Conservation (phyloP, 2,888 invertebrate species). For the Euproctis similis region DNA sequence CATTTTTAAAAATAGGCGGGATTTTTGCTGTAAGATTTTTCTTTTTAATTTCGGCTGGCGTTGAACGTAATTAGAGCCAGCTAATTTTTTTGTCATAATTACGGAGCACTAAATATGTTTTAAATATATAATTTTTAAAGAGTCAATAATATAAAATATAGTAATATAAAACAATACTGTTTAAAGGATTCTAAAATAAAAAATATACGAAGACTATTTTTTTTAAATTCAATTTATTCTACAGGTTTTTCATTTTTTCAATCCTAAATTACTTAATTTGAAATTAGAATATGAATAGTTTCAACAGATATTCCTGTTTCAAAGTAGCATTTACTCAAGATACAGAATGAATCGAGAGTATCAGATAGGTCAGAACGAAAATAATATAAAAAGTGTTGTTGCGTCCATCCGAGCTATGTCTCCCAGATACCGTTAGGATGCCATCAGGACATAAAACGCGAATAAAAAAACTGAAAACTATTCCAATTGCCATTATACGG, state of each 20-base stretch:
- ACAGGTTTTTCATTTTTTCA: too few species aligned
- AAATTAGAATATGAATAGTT: too few species aligned
- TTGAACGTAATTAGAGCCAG: conserved; percentile 71
- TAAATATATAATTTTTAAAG: conserved; percentile 43
- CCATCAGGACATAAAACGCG: conserved; percentile 55
- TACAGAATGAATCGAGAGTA: conserved; percentile 49
- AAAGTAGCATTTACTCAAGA: conserved; percentile 28
- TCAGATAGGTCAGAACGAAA: conserved; percentile 65
- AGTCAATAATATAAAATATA: too few species aligned
- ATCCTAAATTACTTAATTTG: too few species aligned
- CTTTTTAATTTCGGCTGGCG: conserved; percentile 71
- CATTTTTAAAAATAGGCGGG: conserved; percentile 76
- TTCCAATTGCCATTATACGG: conserved; percentile 73
- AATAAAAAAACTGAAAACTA: conserved; percentile 60
- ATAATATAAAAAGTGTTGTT: conserved; percentile 59
- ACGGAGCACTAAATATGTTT: conserved; percentile 35
- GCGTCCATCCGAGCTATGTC: conserved; percentile 68
- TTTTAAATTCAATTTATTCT: too few species aligned
- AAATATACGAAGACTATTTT: too few species aligned
- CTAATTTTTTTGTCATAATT: conserved; percentile 64
- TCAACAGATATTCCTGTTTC: too few species aligned
- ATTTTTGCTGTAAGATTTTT: conserved; percentile 71
- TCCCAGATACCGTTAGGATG: conserved; percentile 70
- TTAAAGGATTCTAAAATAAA: too few species aligned
- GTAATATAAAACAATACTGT: too few species aligned